Evolutionary conservation across 2,797 vertebrate genomes (phyloP).

Genomic region (Sebastes cheni): DNA sequence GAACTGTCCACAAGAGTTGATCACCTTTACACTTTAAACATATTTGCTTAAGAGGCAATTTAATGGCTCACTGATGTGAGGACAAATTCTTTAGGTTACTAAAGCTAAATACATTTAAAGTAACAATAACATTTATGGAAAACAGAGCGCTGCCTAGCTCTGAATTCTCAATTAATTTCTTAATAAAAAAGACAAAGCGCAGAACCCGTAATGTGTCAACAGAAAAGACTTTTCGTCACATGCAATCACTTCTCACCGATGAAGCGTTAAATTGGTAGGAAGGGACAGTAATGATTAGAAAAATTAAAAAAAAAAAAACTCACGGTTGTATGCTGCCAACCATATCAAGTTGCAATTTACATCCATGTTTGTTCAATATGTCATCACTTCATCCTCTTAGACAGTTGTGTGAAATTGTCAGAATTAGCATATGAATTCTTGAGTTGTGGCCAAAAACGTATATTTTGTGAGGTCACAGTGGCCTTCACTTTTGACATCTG

Average conservation of each 20-base stretch:
- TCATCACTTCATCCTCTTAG: no score
- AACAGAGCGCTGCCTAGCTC: conserved; percentile 3
- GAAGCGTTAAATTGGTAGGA: conserved; percentile 51
- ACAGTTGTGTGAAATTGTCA: no score
- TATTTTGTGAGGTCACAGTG: no score
- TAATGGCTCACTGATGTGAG: conserved; percentile 79
- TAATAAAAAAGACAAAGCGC: conserved; percentile 2
- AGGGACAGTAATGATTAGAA: background rate
- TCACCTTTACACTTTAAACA: conserved; percentile 29
- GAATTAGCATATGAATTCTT: no score
- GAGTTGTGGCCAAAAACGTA: no score
- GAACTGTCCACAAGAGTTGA: conserved; percentile 2
- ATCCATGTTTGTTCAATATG: no score
- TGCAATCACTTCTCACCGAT: conserved; percentile 27
- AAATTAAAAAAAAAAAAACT: no score
- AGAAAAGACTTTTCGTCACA: background rate
- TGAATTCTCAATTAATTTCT: conserved; percentile 45
- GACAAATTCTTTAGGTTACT: conserved; percentile 65
- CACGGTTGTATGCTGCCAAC: no score
- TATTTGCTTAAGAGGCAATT: conserved; percentile 73
- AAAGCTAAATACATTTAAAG: conserved; percentile 64
- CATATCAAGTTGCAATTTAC: no score
- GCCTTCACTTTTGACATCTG: no score
- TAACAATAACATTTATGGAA: conserved; percentile 65
- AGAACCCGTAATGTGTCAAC: background rate